Evolutionary conservation across 2,888 invertebrate genomes (phyloP).

Genomic region (Kryphioiulus occultus): DNA sequence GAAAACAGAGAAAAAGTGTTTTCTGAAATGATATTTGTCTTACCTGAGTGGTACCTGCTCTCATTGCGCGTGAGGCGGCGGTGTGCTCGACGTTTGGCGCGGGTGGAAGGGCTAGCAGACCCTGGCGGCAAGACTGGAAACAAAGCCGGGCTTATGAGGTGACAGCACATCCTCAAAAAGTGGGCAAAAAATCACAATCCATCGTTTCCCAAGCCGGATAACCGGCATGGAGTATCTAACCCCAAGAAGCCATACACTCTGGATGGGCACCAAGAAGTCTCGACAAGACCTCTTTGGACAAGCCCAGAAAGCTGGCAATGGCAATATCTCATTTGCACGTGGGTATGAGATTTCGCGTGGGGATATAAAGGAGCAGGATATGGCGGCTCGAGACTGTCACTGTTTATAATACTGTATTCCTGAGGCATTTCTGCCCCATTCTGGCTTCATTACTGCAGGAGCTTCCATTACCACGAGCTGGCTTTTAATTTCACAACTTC

Average conservation of each 20-base stretch:
- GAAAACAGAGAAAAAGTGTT: not conserved
- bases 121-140: conserved; percentile 54
- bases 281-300: no score
- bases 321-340: not conserved
- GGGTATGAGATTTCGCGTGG: not conserved
- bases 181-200: no score
- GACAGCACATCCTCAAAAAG: not conserved
- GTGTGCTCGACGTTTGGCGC: conserved; percentile 76
- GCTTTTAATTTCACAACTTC: not conserved
- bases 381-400: no score
- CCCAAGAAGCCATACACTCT: not conserved
- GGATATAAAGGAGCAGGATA: not conserved
- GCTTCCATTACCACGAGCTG: not conserved
- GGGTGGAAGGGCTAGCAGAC: conserved; percentile 64
- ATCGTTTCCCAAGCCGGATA: not conserved
- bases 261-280: not conserved
- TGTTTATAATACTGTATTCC: no score
- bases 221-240: not conserved
- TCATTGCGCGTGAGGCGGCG: conserved; percentile 91
- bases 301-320: not conserved
- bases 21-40: conserved; percentile 60
- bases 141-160: conserved; percentile 17
- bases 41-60: conserved; percentile 95
- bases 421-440: not conserved
- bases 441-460: not conserved